Evolutionary conservation across 1,140 invertebrate genomes (phyloP), one percentile per base, ranked within the genome.

Genomic region (Temnothorax longispinosus): DNA sequence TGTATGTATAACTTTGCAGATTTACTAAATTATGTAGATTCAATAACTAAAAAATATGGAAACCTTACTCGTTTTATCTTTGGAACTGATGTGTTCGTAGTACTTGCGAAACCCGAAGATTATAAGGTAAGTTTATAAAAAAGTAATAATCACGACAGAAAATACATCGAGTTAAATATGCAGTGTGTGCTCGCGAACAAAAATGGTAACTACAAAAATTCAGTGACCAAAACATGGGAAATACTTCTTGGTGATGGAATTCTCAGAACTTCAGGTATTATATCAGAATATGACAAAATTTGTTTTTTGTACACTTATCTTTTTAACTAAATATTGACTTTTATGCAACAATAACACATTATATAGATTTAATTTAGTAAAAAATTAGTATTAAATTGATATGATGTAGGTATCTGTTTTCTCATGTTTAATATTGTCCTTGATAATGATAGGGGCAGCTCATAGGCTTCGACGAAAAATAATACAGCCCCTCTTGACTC

Each of bases 61-160:
- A 44, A 2, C 1, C 3, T 27, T 41, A 60, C 54, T 47, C 74
- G 38, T 32, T 3, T 76, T n/a, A 3, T 76, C 1, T 0, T 76
- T 10, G 74, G 74, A 32, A 18, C 54, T 18, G 0, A 76, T 60
- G 0, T 60, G 0, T 76, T 11, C 1, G 21, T 60, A 32, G 11
- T 76, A 44, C 74, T 76, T 44, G 2, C 56, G 3, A 76, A 76
- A 60, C 74, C 56, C 0, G 74, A 76, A 10, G 56, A 76, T 76
- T 76, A 60, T 60, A 76, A 76, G 15, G 74, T 76, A 76, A 44
- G 15, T 76, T 60, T 32, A 27, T 6, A 18, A 44, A 58, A 76
- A 47, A 76, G 3, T 38, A 32, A 41, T 58, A 58, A 1, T 76
- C 1, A 5, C 1, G 32, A 27, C 7, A 60, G n/a, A 76, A 44